These are phyloP conservation scores for Myopa tessellatipennis DNA, from an alignment of 2,888 invertebrate genomes.

Conservation along the genomic window DNA sequence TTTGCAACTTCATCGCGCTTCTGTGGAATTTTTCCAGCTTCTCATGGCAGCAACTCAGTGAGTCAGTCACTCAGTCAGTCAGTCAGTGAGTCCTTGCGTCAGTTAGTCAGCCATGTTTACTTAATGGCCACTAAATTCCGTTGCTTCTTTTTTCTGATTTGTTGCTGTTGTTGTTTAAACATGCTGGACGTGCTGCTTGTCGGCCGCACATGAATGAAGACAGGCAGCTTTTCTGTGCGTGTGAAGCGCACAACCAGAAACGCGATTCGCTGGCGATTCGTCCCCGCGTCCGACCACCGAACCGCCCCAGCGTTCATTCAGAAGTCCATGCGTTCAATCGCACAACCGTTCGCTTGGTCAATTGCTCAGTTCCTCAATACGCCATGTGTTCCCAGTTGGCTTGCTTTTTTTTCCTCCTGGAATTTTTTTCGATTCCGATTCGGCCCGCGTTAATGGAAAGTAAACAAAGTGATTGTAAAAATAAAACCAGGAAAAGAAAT, in stretches of 20 bases:
- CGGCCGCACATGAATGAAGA: slow-evolving; percentile 6
- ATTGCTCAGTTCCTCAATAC: slow-evolving; percentile 9
- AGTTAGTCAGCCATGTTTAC: background rate
- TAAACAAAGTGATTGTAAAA: slow-evolving; percentile 9
- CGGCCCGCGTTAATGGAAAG: slow-evolving; percentile 15
- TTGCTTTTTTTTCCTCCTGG: background rate
- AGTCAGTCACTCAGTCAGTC: background rate
- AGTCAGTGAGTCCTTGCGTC: background rate
- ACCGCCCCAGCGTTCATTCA: background rate
- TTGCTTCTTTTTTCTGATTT: background rate
- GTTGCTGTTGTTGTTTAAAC: background rate
- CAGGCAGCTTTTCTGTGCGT: background rate
- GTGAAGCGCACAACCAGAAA: too few species aligned
- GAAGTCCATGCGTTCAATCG: background rate
- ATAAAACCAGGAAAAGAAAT: too few species aligned
- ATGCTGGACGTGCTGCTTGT: background rate
- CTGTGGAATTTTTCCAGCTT: background rate
- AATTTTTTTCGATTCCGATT: background rate
- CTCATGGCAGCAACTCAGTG: too few species aligned
- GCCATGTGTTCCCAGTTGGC: slow-evolving; percentile 3
- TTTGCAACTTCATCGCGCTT: background rate
- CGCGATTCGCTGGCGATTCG: too few species aligned
- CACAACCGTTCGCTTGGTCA: background rate
- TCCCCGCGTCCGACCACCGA: too few species aligned
- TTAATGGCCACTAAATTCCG: slow-evolving; percentile 9